Base-by-base conservation (phyloP, 2,113 vertebrate species). In the Romanogobio albipinnatus region DNA sequence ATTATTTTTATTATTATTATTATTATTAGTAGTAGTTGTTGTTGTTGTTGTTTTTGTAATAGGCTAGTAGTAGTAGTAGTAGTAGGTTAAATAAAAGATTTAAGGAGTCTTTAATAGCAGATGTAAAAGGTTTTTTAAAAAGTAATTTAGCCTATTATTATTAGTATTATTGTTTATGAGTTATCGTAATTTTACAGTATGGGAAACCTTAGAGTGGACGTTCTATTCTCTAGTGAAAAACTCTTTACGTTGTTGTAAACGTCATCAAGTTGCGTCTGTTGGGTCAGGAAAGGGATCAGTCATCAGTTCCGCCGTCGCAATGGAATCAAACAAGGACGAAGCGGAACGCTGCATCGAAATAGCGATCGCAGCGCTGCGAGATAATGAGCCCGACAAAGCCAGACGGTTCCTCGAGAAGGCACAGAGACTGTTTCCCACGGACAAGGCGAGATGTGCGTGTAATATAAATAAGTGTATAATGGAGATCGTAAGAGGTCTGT, bases 321-420 rank as follows among this genome's bases (percentile, higher is more conserved):
- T 99, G 98, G 98, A 98, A 93, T 98, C 97, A 94, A 99, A 99
- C 96, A 96, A 97, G 96, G 97, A 98, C 94, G 98, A 98, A 95
- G 98, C 97, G 76, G 96, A 97, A 88, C 97, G 97, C 88, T 99
- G 97, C 91, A 96, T 98, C 47, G 95, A 94, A 51, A 98, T 99
- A 83, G 96, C 97, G 1, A 84, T 95, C 83, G 93, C 89, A 82
- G 96, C 98, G 45, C 89, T 95, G 80, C 93, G 92, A 84, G 94
- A 91, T 86, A 93, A 94, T 76, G 95, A 97, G 74, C 84, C 89
- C 24, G 96, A 98, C 49, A 95, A 94, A 91, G 96, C 97, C 17
- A 94, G 94, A 68, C 96, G 95, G 86, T 99, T 98, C 91, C 89
- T 99, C 77, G 96, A 98, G 88, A 99, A 99, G 90, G 98, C 97